Evolutionary conservation across 2,113 vertebrate species (phyloP), one percentile per base, ranked within the genome.

Genomic region (Perognathus longimembris): DNA sequence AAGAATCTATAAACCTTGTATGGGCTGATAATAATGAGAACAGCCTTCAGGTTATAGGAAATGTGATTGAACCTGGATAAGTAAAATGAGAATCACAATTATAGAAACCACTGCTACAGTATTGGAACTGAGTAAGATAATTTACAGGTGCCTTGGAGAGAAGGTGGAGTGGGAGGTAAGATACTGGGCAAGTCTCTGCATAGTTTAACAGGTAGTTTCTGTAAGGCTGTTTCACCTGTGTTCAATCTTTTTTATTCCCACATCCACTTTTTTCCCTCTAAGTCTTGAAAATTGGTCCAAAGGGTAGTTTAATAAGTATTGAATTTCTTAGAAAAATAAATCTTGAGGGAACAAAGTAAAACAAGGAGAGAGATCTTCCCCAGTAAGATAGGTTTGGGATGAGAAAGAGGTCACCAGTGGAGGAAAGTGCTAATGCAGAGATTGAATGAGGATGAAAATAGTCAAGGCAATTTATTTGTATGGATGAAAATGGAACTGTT

Each of bases 271-370:
- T 83, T 90, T 34, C 17, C 28, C 70, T 61, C 2, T 79, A 70
- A 70, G 45, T 88, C 66, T 73, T 67, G 40, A 89, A 91, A 89
- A 92, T 32, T 85, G 73, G 6, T 50, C 69, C 26, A 63, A 70
- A 54, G 66, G n/a, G 70, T 91, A 69, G 14, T 78, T 32, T 45
- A 90, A 40, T 83, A 67, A 70, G 64, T 90, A 34, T 84, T 85
- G 30, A 57, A 54, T 92, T 79, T 87, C 87, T 94, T 88, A 81
- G 69, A 87, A 92, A 89, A 85, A 71, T 78, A 81, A 87, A 67
- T 87, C 69, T 82, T 88, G 28, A 54, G 36, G 81, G 85, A 90
- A 84, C 34, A 79, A 73, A 89, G 40, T 91, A n/a, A 50, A 87
- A 57, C 24, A 79, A 63, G 79, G 75, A 77, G 50, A 54, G 2